Conservation (phyloP, 1,140 invertebrate species). For the Heliconius congener region DNA sequence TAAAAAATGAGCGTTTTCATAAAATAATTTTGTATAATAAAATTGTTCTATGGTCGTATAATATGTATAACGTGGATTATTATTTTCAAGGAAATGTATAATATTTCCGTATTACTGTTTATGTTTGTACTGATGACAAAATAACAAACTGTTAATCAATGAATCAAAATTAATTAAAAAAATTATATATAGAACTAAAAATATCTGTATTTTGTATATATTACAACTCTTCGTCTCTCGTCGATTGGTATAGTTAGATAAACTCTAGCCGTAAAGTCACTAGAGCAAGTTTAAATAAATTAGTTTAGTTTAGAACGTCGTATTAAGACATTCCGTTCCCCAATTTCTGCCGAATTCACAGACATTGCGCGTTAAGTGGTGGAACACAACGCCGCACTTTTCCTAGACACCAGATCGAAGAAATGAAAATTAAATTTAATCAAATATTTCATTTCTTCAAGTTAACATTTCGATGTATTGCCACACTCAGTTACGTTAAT, state of each 20-base stretch:
- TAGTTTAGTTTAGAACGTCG: neutral
- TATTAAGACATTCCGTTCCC: too few relatives aligned
- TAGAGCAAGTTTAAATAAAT: too few relatives aligned
- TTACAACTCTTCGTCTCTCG: neutral
- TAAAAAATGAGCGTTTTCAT: neutral
- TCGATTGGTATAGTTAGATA: neutral
- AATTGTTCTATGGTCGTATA: neutral
- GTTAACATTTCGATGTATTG: too few relatives aligned
- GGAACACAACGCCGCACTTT: too few relatives aligned
- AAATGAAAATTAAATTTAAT: too few relatives aligned
- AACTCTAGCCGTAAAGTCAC: neutral
- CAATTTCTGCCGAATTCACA: too few relatives aligned
- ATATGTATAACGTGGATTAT: neutral
- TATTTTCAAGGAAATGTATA: neutral
- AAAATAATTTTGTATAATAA: neutral
- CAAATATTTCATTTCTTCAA: too few relatives aligned
- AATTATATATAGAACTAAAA: too few relatives aligned
- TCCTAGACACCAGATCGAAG: too few relatives aligned
- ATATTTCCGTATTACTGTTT: neutral
- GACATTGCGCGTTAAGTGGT: too few relatives aligned
- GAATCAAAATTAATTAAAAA: too few relatives aligned
- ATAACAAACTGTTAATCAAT: neutral
- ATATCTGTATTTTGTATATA: neutral
- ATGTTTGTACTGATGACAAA: neutral
- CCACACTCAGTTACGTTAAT: too few relatives aligned